Evolutionary conservation across 2,888 invertebrate genomes (phyloP).

Genomic region (Stenodera caucasica): DNA sequence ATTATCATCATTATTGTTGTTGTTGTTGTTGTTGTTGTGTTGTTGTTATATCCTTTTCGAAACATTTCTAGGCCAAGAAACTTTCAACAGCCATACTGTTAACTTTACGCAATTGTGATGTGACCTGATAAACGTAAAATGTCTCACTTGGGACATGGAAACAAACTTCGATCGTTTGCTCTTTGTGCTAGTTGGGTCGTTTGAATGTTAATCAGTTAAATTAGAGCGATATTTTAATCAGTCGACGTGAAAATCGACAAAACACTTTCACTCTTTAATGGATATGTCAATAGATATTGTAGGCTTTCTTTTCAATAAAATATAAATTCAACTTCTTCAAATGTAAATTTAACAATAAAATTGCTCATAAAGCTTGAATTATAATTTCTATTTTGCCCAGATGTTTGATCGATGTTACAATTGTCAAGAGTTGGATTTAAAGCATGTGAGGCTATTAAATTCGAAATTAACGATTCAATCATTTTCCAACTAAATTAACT

Average conservation of each 20-base stretch:
- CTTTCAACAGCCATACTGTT: background rate
- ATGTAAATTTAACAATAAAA: too few species aligned
- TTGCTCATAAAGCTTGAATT: too few species aligned
- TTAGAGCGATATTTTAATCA: background rate
- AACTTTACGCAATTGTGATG: background rate
- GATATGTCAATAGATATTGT: too few species aligned
- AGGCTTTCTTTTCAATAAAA: background rate
- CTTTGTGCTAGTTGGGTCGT: background rate
- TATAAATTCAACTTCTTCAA: too few species aligned
- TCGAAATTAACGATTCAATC: background rate
- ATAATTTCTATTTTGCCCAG: too few species aligned
- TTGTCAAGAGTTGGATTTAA: background rate
- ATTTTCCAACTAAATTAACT: background rate
- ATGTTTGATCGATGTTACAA: background rate
- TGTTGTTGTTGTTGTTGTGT: background rate
- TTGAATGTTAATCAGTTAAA: background rate
- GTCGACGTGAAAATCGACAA: background rate
- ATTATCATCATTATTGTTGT: background rate
- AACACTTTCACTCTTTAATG: slow-evolving; percentile 1
- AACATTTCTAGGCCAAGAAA: slow-evolving; percentile 1
- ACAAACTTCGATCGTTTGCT: background rate
- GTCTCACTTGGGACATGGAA: background rate
- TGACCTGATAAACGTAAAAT: background rate
- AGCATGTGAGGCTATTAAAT: background rate
- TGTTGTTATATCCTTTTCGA: background rate